Conservation (phyloP, 23 tunicate species). For the Aplidium turbinatum region DNA sequence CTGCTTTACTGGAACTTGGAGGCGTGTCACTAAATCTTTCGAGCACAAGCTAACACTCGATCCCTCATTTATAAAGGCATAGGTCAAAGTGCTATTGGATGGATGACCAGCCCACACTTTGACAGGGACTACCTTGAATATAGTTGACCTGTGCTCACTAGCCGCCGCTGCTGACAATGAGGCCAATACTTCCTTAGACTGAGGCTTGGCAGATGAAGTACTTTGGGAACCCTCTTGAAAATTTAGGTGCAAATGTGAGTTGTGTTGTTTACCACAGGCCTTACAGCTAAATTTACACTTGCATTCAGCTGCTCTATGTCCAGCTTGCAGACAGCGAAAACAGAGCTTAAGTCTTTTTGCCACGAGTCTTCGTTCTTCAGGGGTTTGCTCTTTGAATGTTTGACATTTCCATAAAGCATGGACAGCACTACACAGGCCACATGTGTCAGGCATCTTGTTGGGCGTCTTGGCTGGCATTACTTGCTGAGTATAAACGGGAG, state of each 20-base stretch:
- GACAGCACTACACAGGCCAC: too few species aligned
- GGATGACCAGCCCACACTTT: neutral
- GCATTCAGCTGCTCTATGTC: constrained; percentile 1
- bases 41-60: too few species aligned
- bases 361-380: too few species aligned
- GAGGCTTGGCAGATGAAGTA: neutral
- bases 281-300: neutral
- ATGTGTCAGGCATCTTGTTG: too few species aligned
- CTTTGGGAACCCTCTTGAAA: neutral
- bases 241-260: neutral
- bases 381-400: too few species aligned
- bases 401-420: too few species aligned
- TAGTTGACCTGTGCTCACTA: neutral
- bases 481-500: too few species aligned
- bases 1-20: neutral
- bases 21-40: neutral
- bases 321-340: neutral
- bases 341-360: too few species aligned
- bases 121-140: too few species aligned
- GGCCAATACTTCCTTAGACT: neutral
- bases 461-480: too few species aligned
- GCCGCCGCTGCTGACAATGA: neutral
- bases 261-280: neutral
- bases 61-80: neutral
- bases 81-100: neutral